Evolutionary conservation across 2,113 vertebrate genomes (phyloP), one percentile per base, ranked within the genome.

Genomic region (Gobius niger): DNA sequence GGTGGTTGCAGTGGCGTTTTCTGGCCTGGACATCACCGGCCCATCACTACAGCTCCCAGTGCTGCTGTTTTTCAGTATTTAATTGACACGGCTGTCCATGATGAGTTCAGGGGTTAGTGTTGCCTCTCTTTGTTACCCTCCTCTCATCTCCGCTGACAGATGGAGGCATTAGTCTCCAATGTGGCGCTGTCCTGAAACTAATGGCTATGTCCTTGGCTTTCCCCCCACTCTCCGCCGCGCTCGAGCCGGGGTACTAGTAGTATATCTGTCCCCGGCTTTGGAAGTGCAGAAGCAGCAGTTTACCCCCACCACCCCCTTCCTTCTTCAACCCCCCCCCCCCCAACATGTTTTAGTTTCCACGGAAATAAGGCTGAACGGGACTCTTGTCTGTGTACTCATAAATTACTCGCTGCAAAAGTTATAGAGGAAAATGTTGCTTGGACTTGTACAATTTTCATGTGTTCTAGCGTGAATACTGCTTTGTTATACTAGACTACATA

Each of bases 61-160:
- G 83, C 85, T 90, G 85, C 89, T 88, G 90, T 91, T 91, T 90
- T 86, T 89, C 90, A 90, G 88, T 85, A 75, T 89, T 91, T 91
- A 90, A 91, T 91, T 90, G 90, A 91, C 90, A 91, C 67, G 85
- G 88, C 80, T 82, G 87, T 90, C 88, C 89, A 87, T 85, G 89
- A 89, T 90, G 87, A 90, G 90, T 91, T 91, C 90, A 91, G 87
- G 83, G 90, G 89, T 91, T 90, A 91, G 89, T 91, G 88, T 90
- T 88, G 88, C 83, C 88, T 86, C 88, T 90, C 88, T 90, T 91
- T 90, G 90, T 91, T 91, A 90, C 89, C 81, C 85, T 89, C 88
- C 87, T 87, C 89, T 91, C 90, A 90, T 91, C 88, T 89, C 85
- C 84, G 67, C 82, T 91, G 88, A 91, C 89, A 91, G 90, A 90